A percentile compares a stretch with the other conserved stretches of the same genome.
Conservation (phyloP, 2,888 invertebrate genomes). For the Meandrusa payeni region DNA sequence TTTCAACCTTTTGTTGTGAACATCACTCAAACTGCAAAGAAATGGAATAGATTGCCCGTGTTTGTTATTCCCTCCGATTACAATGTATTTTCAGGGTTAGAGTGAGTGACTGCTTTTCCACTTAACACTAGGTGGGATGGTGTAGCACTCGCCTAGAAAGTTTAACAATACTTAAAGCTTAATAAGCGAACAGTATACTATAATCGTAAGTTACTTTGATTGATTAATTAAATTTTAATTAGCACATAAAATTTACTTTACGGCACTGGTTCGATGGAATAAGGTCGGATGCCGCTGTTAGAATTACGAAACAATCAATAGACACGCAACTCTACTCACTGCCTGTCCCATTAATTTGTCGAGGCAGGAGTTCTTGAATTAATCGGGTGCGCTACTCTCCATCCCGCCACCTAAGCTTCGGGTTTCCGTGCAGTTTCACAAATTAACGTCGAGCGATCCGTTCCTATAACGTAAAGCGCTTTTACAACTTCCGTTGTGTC, state of each 20-base stretch:
- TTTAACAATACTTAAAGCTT: too few species aligned
- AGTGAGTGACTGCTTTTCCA: too few species aligned
- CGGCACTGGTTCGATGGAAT: not conserved
- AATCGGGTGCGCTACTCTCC: conserved; percentile 56
- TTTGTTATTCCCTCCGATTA: too few species aligned
- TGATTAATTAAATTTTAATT: conserved; percentile 5
- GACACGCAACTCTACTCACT: conserved; percentile 46
- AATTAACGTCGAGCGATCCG: conserved; percentile 62
- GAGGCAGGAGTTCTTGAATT: conserved; percentile 68
- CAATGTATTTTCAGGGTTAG: too few species aligned
- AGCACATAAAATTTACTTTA: conserved; percentile 6
- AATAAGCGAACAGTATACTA: too few species aligned
- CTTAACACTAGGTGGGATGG: too few species aligned
- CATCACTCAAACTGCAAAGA: too few species aligned
- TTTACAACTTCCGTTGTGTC: conserved; percentile 17
- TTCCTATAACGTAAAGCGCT: conserved; percentile 49
- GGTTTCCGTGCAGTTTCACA: conserved; percentile 70
- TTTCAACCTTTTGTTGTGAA: too few species aligned
- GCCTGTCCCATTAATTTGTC: conserved; percentile 58
- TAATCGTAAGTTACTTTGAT: not conserved
- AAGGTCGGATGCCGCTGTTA: too few species aligned
- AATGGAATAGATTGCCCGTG: too few species aligned
- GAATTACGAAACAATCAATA: conserved; percentile 50
- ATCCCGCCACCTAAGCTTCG: conserved; percentile 54
- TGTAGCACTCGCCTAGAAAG: too few species aligned